Conservation (phyloP, 2,113 vertebrate genomes). For the Menura novaehollandiae region DNA sequence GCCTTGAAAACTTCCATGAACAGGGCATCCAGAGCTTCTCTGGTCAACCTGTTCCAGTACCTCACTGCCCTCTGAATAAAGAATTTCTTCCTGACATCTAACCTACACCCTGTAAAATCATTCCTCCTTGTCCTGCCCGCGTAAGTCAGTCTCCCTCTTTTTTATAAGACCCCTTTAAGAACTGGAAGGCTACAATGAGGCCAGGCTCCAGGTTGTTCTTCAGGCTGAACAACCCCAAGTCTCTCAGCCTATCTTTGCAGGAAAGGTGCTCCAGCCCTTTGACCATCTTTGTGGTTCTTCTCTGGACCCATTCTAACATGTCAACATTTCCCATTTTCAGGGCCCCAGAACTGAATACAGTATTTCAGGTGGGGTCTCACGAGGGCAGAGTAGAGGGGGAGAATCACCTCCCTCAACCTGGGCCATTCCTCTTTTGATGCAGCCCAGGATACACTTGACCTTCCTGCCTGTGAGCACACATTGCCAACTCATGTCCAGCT, state of each 20-base stretch:
- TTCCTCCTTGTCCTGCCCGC: fast-evolving
- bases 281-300: neutral
- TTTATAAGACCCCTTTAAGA: neutral
- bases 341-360: neutral
- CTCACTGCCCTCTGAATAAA: neutral
- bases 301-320: neutral
- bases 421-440: neutral
- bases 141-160: neutral
- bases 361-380: neutral
- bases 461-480: neutral
- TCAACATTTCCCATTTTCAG: neutral
- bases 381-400: neutral
- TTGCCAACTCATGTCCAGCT: neutral
- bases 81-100: neutral
- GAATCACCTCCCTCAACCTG: neutral
- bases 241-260: neutral
- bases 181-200: neutral
- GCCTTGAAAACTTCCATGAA: neutral
- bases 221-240: neutral
- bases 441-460: neutral
- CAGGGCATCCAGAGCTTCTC: neutral
- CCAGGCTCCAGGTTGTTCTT: neutral
- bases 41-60: neutral
- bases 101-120: neutral
- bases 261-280: neutral